Evolutionary conservation across 1,140 invertebrate genomes (phyloP).

Genomic region (Heterodera carotae): DNA sequence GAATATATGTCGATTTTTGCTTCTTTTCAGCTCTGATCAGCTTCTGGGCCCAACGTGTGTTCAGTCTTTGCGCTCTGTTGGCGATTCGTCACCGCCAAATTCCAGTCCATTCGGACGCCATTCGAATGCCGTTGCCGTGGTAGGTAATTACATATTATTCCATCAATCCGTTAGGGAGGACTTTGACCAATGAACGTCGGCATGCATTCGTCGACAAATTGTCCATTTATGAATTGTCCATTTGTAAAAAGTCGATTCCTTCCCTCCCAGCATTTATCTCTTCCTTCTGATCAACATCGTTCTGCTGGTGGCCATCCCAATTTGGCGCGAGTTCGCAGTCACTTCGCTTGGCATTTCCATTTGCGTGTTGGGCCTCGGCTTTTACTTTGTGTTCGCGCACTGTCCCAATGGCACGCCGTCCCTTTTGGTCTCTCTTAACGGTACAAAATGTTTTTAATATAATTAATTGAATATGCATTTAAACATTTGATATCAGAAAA

Average conservation of each 20-base stretch:
- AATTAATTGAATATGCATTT: constrained; percentile 7
- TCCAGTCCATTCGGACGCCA: constrained; percentile 63
- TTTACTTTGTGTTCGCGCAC: constrained; percentile 61
- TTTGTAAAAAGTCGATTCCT: not conserved
- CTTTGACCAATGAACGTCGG: not conserved
- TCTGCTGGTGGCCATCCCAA: constrained; percentile 62
- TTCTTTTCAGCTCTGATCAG: constrained; percentile 58
- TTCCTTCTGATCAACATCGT: constrained; percentile 58
- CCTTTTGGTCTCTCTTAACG: constrained; percentile 46
- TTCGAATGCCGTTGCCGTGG: constrained; percentile 56
- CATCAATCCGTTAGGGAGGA: too few relatives aligned
- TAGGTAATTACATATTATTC: too few relatives aligned
- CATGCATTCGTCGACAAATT: too few relatives aligned
- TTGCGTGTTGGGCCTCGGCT: constrained; percentile 56
- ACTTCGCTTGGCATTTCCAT: constrained; percentile 58
- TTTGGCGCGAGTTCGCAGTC: constrained; percentile 58
- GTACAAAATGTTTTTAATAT: constrained; percentile 35
- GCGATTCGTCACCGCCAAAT: constrained; percentile 58
- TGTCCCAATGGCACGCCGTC: constrained; percentile 38
- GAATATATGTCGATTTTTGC: too few relatives aligned
- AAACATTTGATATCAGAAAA: constrained; percentile 39
- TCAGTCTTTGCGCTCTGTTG: constrained; percentile 45
- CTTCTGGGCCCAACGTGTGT: constrained; percentile 64
- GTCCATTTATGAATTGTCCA: too few relatives aligned
- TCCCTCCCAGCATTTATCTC: constrained; percentile 47